Base-by-base conservation (phyloP, 2,888 invertebrate genomes). In the Eristalis pertinax region DNA sequence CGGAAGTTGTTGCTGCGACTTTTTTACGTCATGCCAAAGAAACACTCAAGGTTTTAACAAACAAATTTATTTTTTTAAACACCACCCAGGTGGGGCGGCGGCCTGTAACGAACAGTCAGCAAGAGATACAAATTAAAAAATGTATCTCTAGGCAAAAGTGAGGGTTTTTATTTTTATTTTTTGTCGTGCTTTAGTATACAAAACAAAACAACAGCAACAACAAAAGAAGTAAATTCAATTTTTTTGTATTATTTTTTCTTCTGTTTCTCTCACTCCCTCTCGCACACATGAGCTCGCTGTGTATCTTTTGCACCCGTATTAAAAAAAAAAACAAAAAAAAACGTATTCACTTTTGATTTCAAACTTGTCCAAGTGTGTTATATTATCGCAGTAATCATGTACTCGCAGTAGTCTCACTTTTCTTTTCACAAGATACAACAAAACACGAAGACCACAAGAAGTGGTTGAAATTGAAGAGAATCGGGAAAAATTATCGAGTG, bases 381-480 rank as follows among this genome's bases (percentile, higher is more conserved):
- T 72, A 81, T 74, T 78, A 75, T 83, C 73, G 62, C 67, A 86
- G 82, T 78, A 75, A 87, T 87, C 75, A 69, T 78, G 67, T 82
- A 82, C 78, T 83, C 82, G 75, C 67, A 74, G 72, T 79, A 87
- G 83, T 76, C 87, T 87, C 83, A 87, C 87, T 87, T 87, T 87
- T 87, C 87, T 87, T 87, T 87, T 83, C 83, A 79, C 83, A 75
- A 86, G 50, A 68, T 35, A 63, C 29, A 73, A 72, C 50, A 50
- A 50, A 50, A 50, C 50, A 82, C 77, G 50, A 82, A 67, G 73
- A 65, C 77, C 50, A 69, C 56, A 70, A 70, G 63, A 68, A 78
- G 70, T 63, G 50, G 78, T 68, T 78, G 70, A 78, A 56, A n/a
- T 50, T 50, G 50, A 50, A 50, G 50, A 50, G 50, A 50, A 50